Conservation (phyloP, 2,888 invertebrate genomes). For the Hypomecis atomaria region DNA sequence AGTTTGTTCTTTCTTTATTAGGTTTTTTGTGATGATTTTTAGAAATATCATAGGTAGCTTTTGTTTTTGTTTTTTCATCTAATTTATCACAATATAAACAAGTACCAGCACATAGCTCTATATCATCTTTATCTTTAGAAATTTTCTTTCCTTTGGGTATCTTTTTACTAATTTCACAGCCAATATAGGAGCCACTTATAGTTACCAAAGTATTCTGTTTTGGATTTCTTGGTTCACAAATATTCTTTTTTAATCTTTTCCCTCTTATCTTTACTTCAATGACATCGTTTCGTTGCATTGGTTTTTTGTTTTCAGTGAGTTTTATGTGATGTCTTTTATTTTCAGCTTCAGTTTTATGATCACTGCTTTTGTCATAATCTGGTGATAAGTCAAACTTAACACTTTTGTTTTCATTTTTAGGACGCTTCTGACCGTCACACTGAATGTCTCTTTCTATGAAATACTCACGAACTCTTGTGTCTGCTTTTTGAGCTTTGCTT, state of each 20-base stretch:
- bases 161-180: conserved; percentile 7
- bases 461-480: neutral
- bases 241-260: conserved; percentile 37
- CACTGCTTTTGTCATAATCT: neutral
- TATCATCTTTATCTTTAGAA: neutral
- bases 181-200: conserved; percentile 12
- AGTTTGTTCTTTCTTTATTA: neutral
- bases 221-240: conserved; percentile 1
- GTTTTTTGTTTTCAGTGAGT: conserved; percentile 46
- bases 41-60: neutral
- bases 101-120: conserved; percentile 1
- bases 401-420: conserved; percentile 3
- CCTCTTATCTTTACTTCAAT: conserved; percentile 26
- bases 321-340: conserved; percentile 36
- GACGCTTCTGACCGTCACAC: neutral
- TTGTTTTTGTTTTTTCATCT: neutral
- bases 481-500: neutral
- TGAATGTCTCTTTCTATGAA: conserved; percentile 2
- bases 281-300: conserved; percentile 31
- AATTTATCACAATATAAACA: conserved; percentile 6
- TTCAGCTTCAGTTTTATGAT: neutral
- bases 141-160: neutral
- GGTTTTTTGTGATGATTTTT: no score
- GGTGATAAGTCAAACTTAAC: conserved; percentile 10
- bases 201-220: conserved; percentile 10